Base-by-base conservation (phyloP, 2,888 invertebrate species). In the Scelioninae gen. 1 region DNA sequence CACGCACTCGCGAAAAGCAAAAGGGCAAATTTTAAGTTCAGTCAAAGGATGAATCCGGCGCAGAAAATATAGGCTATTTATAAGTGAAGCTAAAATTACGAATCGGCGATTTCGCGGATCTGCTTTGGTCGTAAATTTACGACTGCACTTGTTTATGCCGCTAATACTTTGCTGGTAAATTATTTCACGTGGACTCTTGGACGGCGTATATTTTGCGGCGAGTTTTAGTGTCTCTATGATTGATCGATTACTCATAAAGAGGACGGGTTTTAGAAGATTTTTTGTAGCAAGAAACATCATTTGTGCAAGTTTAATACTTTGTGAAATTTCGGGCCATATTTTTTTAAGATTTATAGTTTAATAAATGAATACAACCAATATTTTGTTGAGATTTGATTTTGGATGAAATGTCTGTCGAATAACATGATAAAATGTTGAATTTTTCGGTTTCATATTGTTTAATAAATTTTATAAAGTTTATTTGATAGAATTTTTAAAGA, bases 21-120 rank as follows among this genome's bases (percentile, higher is more conserved):
- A 53, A 31, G 13, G 53, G 53, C 31, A 5, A 31, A 31, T 6
- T 29, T 5, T 7, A 53, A 53, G n/a, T 31, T 45, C 38, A 38
- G 16, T 32, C 58, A 45, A 66, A 56, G 47, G 51, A 68, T 58
- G 40, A 56, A 56, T 53, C 45, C 32, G 34, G 79, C 11, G 75
- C 31, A 60, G 13, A 79, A 71, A 76, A 60, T 40, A 55, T 11
- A 38, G 47, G 45, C 76, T 89, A 89, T 88, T 88, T 88, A 88
- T 89, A 89, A 89, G 80, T 53, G 43, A 81, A 49, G 86, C 88
- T 87, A 85, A 87, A 88, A 87, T 80, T 85, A 85, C 83, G 47
- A 68, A 31, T 58, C 53, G 49, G 16, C 47, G 69, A 72, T 7
- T 83, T 78, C 63, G 40, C 62, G 56, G 66, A 58, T 68, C 40